Evolutionary conservation across 2,888 invertebrate species (phyloP), one percentile per base, ranked within the genome.

Genomic region (Hypena proboscidalis): DNA sequence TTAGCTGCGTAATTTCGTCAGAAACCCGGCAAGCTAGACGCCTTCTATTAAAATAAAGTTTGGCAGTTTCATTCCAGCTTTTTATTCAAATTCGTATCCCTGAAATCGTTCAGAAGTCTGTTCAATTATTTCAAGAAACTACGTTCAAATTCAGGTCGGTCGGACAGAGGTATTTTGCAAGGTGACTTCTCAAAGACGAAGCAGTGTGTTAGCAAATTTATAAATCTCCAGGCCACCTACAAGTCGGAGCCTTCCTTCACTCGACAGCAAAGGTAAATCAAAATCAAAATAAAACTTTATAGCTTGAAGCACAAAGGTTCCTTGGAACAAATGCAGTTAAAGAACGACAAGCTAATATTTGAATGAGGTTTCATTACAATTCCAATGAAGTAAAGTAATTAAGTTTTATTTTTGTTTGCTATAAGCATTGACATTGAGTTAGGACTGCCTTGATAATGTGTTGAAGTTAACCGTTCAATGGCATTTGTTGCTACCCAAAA

Each of bases 221-320:
- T 68, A 58, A 59, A 63, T 60, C 46, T 56, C 30, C 30, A 43
- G 42, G 33, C 30, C 42, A 50, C 44, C 39, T 44, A 43, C 29
- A 44, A 44, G 36, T 20, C 34, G 50, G 53, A 48, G 53, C 58
- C 46, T 40, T 35, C 23, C 30, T 34, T 32, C 10, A 32, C 40
- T 55, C 35, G 45, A 48, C 49, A 61, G 45, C 56, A 58, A 61
- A 58, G 49, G 54, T 63, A 61, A 61, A 68, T 70, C 64, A 65
- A 67, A 63, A 52, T 40, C 60, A 74, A 67, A 70, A 73, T 70
- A 69, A 74, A 71, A 63, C 64, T 64, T 70, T 69, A 76, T 70
- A 57, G 38, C 53, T 34, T 47, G 37, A 57, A 57, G 57, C 65
- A 69, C 65, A 70, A 70, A 68, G 62, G 57, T 58, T 39, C 39